These are phyloP conservation scores for Lysiphlebus fabarum DNA, from an alignment of 1,140 invertebrate genomes.

Conservation along the genomic window DNA sequence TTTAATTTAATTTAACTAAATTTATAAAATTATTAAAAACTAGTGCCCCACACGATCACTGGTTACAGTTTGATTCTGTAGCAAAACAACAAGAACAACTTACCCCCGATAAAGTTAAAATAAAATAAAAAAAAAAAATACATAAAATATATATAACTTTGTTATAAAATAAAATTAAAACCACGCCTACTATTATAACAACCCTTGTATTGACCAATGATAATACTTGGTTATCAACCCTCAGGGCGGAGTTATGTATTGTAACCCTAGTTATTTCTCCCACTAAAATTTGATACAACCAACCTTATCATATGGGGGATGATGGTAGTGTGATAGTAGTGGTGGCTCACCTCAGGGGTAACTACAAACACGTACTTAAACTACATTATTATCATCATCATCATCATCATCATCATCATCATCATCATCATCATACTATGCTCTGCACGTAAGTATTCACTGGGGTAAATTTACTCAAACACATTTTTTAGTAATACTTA, in stretches of 20 bases:
- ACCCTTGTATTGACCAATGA: constrained; percentile 17
- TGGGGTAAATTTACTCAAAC: no score
- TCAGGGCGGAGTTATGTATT: constrained; percentile 14
- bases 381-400: constrained; percentile 53
- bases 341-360: constrained; percentile 51
- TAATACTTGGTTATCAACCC: constrained; percentile 6
- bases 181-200: constrained; percentile 20
- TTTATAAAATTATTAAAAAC: no score
- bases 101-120: neutral
- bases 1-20: no score
- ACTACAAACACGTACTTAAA: constrained; percentile 56
- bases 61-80: no score
- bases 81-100: neutral
- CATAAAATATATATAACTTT: neutral
- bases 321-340: no score
- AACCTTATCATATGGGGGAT: constrained; percentile 36
- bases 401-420: no score
- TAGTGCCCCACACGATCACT: no score
- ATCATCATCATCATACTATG: constrained; percentile 41
- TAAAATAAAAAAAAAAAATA: neutral
- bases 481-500: neutral
- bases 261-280: constrained; percentile 9
- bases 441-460: no score
- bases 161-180: neutral
- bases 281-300: constrained; percentile 38